These are phyloP conservation scores for Chionomys nivalis DNA, from an alignment of 2,113 vertebrate genomes.

Conservation along the genomic window DNA sequence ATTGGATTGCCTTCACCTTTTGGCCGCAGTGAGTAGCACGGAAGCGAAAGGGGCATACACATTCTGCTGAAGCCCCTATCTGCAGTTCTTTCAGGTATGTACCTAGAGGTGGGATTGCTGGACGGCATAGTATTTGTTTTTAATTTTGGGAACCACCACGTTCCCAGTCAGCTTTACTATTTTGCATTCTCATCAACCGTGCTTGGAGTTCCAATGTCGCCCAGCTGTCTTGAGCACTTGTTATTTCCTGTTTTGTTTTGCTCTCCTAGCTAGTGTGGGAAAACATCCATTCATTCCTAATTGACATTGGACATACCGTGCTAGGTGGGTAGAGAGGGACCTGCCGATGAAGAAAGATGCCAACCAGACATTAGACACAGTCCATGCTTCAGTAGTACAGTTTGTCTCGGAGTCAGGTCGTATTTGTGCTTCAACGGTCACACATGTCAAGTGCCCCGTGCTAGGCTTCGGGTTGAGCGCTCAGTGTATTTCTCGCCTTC, in stretches of 20 bases:
- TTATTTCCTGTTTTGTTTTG: not conserved
- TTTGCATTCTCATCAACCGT: not conserved
- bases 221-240: not conserved
- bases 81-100: not conserved
- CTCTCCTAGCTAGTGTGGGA: not conserved
- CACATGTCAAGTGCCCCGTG: not conserved
- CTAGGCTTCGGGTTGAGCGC: not conserved
- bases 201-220: not conserved
- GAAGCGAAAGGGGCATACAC: not conserved
- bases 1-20: not conserved
- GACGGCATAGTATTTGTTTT: not conserved
- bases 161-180: not conserved
- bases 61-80: not conserved
- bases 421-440: not conserved
- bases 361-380: not conserved
- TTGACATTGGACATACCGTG: not conserved
- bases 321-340: not conserved
- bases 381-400: not conserved
- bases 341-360: not conserved
- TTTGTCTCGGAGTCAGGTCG: not conserved
- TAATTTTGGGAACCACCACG: not conserved
- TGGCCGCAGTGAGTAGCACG: not conserved
- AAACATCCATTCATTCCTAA: not conserved
- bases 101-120: not conserved
- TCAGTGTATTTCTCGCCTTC: not conserved